Conservation (phyloP, 2,888 invertebrate species). For the Phorcus lineatus region DNA sequence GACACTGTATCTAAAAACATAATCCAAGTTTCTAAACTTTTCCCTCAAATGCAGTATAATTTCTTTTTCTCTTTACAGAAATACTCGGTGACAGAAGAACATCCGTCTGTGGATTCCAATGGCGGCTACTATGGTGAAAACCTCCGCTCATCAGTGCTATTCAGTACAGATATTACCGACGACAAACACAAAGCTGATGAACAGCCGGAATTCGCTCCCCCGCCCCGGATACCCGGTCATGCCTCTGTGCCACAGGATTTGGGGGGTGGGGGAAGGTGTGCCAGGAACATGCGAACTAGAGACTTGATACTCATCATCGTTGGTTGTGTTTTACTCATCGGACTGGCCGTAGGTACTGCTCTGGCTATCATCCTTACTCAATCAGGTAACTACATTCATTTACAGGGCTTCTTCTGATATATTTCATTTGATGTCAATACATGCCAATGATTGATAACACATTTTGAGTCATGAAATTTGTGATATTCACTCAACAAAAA, state of each 20-base stretch:
- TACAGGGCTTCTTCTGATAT: no score
- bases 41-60: no score
- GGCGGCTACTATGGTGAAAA: conserved; percentile 10
- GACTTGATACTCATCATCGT: conserved; percentile 28
- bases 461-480: no score
- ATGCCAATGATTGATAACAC: no score
- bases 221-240: conserved; percentile 19
- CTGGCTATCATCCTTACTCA: conserved; percentile 30
- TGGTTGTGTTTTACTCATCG: conserved; percentile 30
- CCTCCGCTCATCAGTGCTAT: not conserved
- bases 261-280: not conserved
- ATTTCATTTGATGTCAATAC: no score
- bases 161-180: not conserved
- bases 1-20: no score
- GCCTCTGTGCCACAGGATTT: not conserved
- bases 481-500: no score
- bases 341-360: conserved; percentile 30
- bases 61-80: conserved; percentile 31
- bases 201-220: conserved; percentile 18
- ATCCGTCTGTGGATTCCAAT: conserved; percentile 24
- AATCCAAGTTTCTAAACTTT: no score
- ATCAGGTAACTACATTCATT: no score
- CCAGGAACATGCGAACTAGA: conserved; percentile 14
- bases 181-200: not conserved
- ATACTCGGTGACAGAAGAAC: conserved; percentile 34